These are phyloP conservation scores for Xiphophorus birchmanni DNA, from an alignment of 2,797 vertebrate species.

Conservation along the genomic window DNA sequence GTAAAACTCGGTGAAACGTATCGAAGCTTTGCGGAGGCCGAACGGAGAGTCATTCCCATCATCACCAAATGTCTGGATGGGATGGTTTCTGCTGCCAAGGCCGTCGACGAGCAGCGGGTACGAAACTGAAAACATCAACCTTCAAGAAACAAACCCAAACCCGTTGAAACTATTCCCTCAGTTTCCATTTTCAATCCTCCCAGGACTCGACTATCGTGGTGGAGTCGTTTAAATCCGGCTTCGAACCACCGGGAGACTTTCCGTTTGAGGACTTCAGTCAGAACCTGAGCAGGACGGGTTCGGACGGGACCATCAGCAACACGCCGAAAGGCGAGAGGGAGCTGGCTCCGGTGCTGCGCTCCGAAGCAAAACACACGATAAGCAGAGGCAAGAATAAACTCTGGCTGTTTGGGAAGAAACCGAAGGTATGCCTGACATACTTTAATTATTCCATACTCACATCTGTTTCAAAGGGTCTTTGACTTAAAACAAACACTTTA, in stretches of 20 bases:
- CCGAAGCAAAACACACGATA: conserved; percentile 89
- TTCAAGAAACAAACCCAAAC: not conserved
- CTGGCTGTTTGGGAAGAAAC: conserved; percentile 99
- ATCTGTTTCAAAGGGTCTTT: too few species aligned
- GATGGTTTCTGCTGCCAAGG: conserved; percentile 96
- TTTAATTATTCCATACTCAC: not conserved
- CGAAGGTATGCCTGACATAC: conserved; percentile 85
- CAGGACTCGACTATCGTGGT: conserved; percentile 95
- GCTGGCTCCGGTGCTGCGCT: conserved; percentile 70
- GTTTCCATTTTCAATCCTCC: not conserved
- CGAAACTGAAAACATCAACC: conserved; percentile 34
- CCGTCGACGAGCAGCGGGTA: conserved; percentile 92
- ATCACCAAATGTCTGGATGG: conserved; percentile 97
- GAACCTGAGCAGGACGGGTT: conserved; percentile 94
- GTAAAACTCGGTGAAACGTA: conserved; percentile 96
- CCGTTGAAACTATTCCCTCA: not conserved
- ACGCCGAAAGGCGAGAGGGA: conserved; percentile 76
- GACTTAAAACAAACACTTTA: too few species aligned
- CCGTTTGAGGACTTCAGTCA: conserved; percentile 99
- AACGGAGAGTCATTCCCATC: conserved; percentile 94
- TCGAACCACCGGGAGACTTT: conserved; percentile 94
- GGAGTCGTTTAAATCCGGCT: conserved; percentile 98
- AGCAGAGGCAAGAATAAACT: conserved; percentile 96
- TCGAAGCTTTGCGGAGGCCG: conserved; percentile 94
- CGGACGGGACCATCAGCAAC: conserved; percentile 93